A percentile compares a stretch with the other conserved stretches of the same genome.
phyloP scores from a whole-genome alignment of 2,888 invertebrate species.

The Cryptocephalus moraei region DNA sequence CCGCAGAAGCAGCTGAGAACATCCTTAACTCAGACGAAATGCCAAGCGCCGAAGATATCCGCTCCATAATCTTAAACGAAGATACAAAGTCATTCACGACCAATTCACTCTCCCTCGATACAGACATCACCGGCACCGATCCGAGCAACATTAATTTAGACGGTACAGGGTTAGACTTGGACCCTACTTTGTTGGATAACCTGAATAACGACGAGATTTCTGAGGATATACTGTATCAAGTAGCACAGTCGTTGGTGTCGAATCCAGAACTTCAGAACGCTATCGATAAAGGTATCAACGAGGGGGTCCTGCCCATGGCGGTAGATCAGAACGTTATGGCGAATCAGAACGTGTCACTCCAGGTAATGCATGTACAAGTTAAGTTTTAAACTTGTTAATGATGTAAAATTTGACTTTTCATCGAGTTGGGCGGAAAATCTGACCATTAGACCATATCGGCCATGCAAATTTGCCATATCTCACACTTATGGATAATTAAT shows the following conservation, averaged over 20 bases:
- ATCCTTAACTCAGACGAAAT: constrained; percentile 6
- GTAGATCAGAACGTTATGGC: constrained; percentile 6
- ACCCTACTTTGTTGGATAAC: constrained; percentile 47
- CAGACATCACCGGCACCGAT: constrained; percentile 13
- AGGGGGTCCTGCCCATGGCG: constrained; percentile 27
- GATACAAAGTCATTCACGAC: constrained; percentile 29
- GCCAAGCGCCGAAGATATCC: constrained; percentile 27
- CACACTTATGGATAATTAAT: no score
- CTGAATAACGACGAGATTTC: constrained; percentile 56
- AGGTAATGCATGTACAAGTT: constrained; percentile 4
- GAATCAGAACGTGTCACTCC: constrained; percentile 2
- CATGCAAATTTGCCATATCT: no score
- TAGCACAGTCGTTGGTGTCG: constrained; percentile 58
- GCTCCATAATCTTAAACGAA: constrained; percentile 31
- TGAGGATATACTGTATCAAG: constrained; percentile 61
- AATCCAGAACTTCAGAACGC: constrained; percentile 60
- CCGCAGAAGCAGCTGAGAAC: constrained; percentile 4
- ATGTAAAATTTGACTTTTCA: not conserved
- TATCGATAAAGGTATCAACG: constrained; percentile 50
- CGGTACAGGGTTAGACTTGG: constrained; percentile 47
- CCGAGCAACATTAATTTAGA: constrained; percentile 39
- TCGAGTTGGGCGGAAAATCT: not conserved
- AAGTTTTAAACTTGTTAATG: not conserved
- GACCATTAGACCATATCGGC: no score
- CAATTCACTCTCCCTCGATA: constrained; percentile 14